Evolutionary conservation across 2,888 invertebrate genomes (phyloP).

Genomic region (Andrena flavipes): DNA sequence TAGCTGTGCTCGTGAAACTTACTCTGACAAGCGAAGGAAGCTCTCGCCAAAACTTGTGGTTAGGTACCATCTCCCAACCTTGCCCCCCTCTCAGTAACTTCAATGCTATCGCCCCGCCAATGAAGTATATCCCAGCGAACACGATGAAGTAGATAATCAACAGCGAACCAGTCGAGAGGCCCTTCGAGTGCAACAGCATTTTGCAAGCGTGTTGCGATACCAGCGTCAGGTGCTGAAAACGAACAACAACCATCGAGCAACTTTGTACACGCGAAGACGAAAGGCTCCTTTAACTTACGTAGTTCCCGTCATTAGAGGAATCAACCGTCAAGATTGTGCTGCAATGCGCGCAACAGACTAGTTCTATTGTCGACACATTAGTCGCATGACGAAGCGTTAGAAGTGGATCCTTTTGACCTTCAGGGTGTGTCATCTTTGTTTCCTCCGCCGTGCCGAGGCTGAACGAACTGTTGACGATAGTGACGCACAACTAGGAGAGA

Average conservation of each 20-base stretch:
- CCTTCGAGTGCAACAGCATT: conserved; percentile 43
- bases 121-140: conserved; percentile 87
- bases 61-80: conserved; percentile 91
- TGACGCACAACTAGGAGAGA: conserved; percentile 70
- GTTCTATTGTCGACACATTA: conserved; percentile 82
- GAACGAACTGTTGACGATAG: background rate
- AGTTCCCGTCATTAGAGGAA: background rate
- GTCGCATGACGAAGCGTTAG: conserved; percentile 67
- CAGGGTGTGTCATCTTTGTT: conserved; percentile 51
- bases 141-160: conserved; percentile 88
- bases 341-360: conserved; percentile 83
- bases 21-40: conserved; percentile 90
- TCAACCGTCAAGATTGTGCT: conserved; percentile 74
- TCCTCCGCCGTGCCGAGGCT: conserved; percentile 72
- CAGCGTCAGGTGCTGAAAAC: conserved; percentile 62
- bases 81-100: conserved; percentile 90
- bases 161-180: conserved; percentile 88
- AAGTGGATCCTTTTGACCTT: background rate
- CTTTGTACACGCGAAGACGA: background rate
- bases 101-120: conserved; percentile 88
- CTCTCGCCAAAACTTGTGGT: conserved; percentile 90
- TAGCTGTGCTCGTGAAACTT: conserved; percentile 75
- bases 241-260: background rate
- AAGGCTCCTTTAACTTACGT: conserved; percentile 32
- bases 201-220: conserved; percentile 38